Base-by-base conservation (phyloP, 1,140 invertebrate genomes). In the Carcinoscorpius rotundicauda region DNA sequence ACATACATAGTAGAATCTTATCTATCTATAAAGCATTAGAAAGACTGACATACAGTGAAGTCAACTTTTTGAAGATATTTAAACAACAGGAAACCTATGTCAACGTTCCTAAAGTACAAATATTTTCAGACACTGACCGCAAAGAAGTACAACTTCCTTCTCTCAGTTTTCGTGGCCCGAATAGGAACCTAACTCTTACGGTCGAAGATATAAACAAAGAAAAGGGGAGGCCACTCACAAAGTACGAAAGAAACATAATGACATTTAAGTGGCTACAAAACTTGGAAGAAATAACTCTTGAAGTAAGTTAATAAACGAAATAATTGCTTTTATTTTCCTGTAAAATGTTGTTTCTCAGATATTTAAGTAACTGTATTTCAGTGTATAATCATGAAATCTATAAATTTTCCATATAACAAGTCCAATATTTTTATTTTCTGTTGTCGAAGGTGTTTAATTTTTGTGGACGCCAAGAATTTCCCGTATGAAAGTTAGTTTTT, bases 211-310 rank as follows among this genome's bases (percentile, higher is more conserved):
- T 91, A 6, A 88, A 91, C 71, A 77, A 87, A 57, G 87, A 91
- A 73, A 78, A 87, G 3, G 88, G 88, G 1, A 86, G 88, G 66
- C 87, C 89, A 4, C 78, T 91, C 4, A 88, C 87, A 10, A 90
- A 90, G 74, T 91, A 91, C 76, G 87, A 91, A 70, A 75, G 89
- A 11, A 91, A 92, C 75, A 91, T 91, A 86, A 90, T 91, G 86
- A 91, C 91, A 51, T 91, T 92, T 77, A 90, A 91, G 72, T 91
- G 89, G 89, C 80, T 92, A 0, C 88, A 91, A 72, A 88, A 87
- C 3, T 78, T 91, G 3, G 88, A 91, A 71, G 87, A 86, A 69
- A 78, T 76, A 4, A 78, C 53, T 6, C n/a, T 55, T 55, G 53
- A 55, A 29, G 29, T 29, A 29, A 29, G 29, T 29, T 29, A 29